These are phyloP conservation scores for Pseudomugil gertrudae DNA, from an alignment of 2,797 vertebrate genomes.

Conservation along the genomic window DNA sequence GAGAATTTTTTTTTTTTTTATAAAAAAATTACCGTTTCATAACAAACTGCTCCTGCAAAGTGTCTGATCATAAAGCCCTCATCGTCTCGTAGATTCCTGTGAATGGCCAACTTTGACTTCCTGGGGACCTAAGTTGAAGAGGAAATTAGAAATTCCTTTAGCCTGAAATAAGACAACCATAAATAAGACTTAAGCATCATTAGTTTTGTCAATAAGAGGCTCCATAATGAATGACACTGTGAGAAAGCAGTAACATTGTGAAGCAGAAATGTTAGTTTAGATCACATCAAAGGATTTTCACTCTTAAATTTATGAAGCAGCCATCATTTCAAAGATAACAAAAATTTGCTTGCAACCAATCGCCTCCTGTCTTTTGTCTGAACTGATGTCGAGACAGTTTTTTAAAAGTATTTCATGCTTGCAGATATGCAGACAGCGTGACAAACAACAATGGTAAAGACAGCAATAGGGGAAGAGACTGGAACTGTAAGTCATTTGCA, in stretches of 20 bases:
- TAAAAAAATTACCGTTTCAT: constrained; percentile 89
- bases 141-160: too few species aligned
- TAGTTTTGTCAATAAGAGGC: constrained; percentile 18
- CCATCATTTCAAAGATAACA: constrained; percentile 33
- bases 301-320: constrained; percentile 26
- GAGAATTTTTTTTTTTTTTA: too few species aligned
- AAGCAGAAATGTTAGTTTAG: constrained; percentile 13
- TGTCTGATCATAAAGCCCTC: constrained; percentile 97
- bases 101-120: constrained; percentile 94
- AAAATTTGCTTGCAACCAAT: constrained; percentile 31
- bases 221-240: constrained; percentile 9
- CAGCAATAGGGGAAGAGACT: constrained; percentile 23
- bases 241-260: constrained; percentile 1
- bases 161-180: too few species aligned
- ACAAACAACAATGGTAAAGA: constrained; percentile 55
- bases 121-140: constrained; percentile 89
- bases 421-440: constrained; percentile 35
- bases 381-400: constrained; percentile 54
- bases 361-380: constrained; percentile 40
- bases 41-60: constrained; percentile 98
- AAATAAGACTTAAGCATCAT: constrained; percentile 14
- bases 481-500: constrained; percentile 36
- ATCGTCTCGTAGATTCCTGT: constrained; percentile 95
- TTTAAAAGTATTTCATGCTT: constrained; percentile 67
- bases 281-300: constrained; percentile 12